A percentile compares a stretch with the other conserved stretches of the same genome.
Evolutionary conservation across 2,888 invertebrate species (phyloP).

Genomic region (Linnaemya tessellans): DNA sequence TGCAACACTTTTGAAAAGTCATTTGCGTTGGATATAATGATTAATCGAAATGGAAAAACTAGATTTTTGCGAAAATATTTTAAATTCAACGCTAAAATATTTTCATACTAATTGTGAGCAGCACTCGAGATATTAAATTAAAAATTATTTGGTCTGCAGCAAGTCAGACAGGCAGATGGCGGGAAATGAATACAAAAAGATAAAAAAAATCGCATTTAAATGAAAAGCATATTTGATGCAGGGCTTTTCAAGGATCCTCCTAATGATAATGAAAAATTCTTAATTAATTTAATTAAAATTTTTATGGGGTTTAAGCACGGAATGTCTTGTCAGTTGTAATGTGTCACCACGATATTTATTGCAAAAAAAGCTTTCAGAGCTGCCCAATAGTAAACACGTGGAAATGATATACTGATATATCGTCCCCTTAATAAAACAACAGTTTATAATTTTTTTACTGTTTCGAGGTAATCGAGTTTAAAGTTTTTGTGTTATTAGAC

Average conservation of each 20-base stretch:
- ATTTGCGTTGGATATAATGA: slow-evolving; percentile 43
- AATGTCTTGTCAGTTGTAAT: slow-evolving; percentile 39
- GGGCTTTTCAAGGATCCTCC: slow-evolving; percentile 52
- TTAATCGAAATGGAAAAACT: slow-evolving; percentile 56
- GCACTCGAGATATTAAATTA: background rate
- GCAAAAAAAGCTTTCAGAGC: slow-evolving; percentile 6
- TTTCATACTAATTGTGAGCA: slow-evolving; percentile 45
- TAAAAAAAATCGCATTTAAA: background rate
- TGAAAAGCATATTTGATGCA: slow-evolving; percentile 4
- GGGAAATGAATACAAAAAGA: background rate
- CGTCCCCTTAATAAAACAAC: too few relatives aligned
- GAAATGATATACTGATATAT: too few relatives aligned
- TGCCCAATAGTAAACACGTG: slow-evolving; percentile 14
- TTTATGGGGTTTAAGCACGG: slow-evolving; percentile 61
- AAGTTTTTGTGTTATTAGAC: too few relatives aligned
- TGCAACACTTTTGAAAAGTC: slow-evolving; percentile 49
- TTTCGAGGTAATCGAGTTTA: too few relatives aligned
- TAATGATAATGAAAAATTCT: slow-evolving; percentile 46
- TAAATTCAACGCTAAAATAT: slow-evolving; percentile 35
- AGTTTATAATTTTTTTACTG: too few relatives aligned
- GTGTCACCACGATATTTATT: slow-evolving; percentile 7
- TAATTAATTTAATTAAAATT: slow-evolving; percentile 70
- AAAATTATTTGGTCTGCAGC: background rate
- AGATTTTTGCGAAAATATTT: slow-evolving; percentile 61
- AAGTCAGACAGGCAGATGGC: background rate